Evolutionary conservation across 2,888 invertebrate genomes (phyloP).

Genomic region (Caenorhabditis afra): DNA sequence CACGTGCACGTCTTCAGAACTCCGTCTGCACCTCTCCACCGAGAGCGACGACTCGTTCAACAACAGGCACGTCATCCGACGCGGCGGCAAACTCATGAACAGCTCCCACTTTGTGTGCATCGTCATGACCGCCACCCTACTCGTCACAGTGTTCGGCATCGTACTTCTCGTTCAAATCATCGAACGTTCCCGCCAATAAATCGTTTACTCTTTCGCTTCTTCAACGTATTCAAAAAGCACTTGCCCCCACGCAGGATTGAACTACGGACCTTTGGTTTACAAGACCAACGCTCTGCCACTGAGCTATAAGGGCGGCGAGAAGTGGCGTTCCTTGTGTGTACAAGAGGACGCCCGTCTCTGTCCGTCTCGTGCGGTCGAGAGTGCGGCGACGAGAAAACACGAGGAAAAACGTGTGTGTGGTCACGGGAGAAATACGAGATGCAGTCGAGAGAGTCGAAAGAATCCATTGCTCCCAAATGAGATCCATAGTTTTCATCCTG

Average conservation of each 20-base stretch:
- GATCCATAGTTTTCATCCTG: constrained; percentile 25
- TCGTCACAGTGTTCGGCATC: constrained; percentile 43
- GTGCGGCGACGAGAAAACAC: too few relatives aligned
- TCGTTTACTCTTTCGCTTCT: background rate
- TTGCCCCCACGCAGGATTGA: constrained; percentile 67
- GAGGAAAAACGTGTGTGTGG: too few relatives aligned
- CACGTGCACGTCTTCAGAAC: too few relatives aligned
- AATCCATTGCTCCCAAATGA: constrained; percentile 1
- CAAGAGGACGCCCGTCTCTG: too few relatives aligned
- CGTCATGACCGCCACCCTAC: constrained; percentile 47
- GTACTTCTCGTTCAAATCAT: constrained; percentile 45
- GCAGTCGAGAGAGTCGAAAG: too few relatives aligned
- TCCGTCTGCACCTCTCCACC: constrained; percentile 38
- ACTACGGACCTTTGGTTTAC: constrained; percentile 68
- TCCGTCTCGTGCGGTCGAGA: too few relatives aligned
- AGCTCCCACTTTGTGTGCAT: constrained; percentile 49
- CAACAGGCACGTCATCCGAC: constrained; percentile 34
- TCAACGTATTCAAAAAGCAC: constrained; percentile 10
- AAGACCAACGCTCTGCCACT: constrained; percentile 68
- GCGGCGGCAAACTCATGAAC: constrained; percentile 43
- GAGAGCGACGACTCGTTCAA: constrained; percentile 31
- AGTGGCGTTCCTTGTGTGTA: too few relatives aligned
- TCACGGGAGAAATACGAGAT: too few relatives aligned
- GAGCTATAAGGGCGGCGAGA: constrained; percentile 61
- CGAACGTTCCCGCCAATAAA: constrained; percentile 51